Evolutionary conservation across 2,797 vertebrate genomes (phyloP).

Genomic region (Megalops cyprinoides): DNA sequence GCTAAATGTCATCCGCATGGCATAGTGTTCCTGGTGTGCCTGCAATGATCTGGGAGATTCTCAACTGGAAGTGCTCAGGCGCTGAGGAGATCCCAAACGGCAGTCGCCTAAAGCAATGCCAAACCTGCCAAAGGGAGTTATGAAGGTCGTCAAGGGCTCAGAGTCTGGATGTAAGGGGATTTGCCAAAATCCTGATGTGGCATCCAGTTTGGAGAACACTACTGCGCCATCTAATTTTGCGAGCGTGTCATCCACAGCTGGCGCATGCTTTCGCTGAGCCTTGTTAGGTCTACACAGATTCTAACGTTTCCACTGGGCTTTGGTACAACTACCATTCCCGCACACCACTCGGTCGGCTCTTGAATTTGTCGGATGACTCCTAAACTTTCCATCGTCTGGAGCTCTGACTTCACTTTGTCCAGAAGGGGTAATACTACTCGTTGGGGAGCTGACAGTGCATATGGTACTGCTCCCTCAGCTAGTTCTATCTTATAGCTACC

Average conservation of each 20-base stretch:
- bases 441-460: constrained; percentile 18
- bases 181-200: constrained; percentile 38
- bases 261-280: constrained; percentile 13
- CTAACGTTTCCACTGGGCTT: constrained; percentile 24
- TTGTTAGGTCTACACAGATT: constrained; percentile 33
- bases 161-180: constrained; percentile 28
- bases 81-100: constrained; percentile 33
- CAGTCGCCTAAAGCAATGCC: constrained; percentile 30
- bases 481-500: constrained; percentile 33
- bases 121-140: constrained; percentile 26
- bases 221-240: constrained; percentile 20
- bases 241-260: constrained; percentile 31
- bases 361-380: constrained; percentile 5
- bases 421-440: constrained; percentile 20
- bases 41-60: constrained; percentile 27
- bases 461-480: neutral
- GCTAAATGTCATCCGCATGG: constrained; percentile 40
- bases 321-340: constrained; percentile 23
- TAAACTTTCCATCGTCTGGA: constrained; percentile 27
- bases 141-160: constrained; percentile 16
- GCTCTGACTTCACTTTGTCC: constrained; percentile 26
- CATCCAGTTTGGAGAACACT: constrained; percentile 36
- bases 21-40: constrained; percentile 17
- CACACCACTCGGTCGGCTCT: constrained; percentile 23
- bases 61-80: constrained; percentile 31